Conservation (phyloP, 2,113 vertebrate species). For the Cephalopterus ornatus region DNA sequence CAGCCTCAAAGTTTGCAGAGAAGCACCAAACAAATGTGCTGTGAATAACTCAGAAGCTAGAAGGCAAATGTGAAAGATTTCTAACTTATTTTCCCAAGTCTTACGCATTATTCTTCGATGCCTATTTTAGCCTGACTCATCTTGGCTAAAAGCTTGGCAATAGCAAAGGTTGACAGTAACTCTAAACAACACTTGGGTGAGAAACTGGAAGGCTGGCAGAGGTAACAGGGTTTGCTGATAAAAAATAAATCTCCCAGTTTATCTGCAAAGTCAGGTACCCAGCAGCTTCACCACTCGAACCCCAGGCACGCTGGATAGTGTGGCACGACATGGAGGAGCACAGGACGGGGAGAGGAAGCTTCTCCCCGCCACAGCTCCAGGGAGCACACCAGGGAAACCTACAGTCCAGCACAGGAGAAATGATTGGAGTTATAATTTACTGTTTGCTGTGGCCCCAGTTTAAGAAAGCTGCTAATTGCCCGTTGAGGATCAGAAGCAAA, state of each 20-base stretch:
- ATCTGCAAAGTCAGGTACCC: neutral
- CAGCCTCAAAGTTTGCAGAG: neutral
- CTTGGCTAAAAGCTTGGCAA: slow-evolving; percentile 45
- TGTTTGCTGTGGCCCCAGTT: neutral
- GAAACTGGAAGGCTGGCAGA: slow-evolving; percentile 22
- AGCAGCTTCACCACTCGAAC: neutral
- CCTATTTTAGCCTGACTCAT: slow-evolving; percentile 52
- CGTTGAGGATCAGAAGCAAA: neutral
- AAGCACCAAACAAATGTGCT: slow-evolving; percentile 27
- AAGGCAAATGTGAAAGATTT: slow-evolving; percentile 53
- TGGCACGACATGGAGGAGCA: neutral
- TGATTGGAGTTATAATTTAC: neutral
- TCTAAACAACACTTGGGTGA: slow-evolving; percentile 15
- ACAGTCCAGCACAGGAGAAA: neutral
- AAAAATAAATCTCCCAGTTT: neutral
- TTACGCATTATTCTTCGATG: neutral
- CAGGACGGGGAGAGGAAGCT: neutral
- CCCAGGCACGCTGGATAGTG: neutral
- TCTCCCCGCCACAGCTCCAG: neutral
- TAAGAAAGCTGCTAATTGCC: neutral
- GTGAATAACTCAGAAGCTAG: slow-evolving; percentile 32
- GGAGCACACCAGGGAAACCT: neutral
- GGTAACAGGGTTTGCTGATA: neutral
- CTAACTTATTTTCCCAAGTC: slow-evolving; percentile 31
- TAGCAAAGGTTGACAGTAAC: slow-evolving; percentile 40